Conservation (phyloP, 1,140 invertebrate genomes). For the Meloidogyne floridensis region DNA sequence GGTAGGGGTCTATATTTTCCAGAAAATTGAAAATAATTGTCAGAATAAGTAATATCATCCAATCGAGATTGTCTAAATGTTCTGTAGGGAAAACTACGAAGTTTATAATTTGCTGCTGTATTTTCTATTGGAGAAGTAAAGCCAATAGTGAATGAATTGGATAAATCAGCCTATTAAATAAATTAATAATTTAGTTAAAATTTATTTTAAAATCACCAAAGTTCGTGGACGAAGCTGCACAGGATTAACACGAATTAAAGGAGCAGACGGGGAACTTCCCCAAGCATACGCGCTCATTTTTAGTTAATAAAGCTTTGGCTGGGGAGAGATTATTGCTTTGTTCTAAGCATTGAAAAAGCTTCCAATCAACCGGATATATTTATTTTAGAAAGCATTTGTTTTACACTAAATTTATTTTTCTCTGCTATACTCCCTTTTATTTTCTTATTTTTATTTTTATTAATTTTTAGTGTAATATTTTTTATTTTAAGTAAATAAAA, state of each 20-base stretch:
- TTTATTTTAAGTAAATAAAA: background rate
- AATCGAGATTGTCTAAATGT: constrained; percentile 20
- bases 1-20: constrained; percentile 6
- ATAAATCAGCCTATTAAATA: constrained; percentile 15
- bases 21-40: constrained; percentile 20
- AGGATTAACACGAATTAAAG: constrained; percentile 20
- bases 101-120: background rate
- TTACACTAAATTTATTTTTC: too few species aligned
- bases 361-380: too few species aligned
- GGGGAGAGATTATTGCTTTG: too few species aligned
- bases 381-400: too few species aligned
- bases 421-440: too few species aligned
- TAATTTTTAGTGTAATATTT: too few species aligned
- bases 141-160: constrained; percentile 3
- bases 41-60: constrained; percentile 21
- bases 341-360: too few species aligned
- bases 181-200: background rate
- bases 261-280: background rate
- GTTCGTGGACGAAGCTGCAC: constrained; percentile 28
- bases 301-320: background rate
- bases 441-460: too few species aligned
- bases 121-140: constrained; percentile 14
- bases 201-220: background rate
- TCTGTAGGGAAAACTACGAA: constrained; percentile 20
- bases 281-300: constrained; percentile 25